Conservation (phyloP, 2,113 vertebrate genomes). For the Ctenodactylus gundi region DNA sequence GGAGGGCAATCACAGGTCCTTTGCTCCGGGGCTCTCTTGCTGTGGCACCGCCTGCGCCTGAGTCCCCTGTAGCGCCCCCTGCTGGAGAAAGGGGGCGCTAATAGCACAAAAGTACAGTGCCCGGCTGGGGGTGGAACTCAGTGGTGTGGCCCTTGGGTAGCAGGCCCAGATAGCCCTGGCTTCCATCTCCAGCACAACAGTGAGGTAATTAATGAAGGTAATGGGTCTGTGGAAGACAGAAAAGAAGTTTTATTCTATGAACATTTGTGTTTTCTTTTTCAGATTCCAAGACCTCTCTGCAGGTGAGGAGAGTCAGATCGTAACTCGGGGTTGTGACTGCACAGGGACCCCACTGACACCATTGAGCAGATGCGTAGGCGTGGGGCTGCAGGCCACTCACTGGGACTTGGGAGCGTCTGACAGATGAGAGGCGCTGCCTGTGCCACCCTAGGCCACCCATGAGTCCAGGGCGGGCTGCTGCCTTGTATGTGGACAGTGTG, state of each 20-base stretch:
- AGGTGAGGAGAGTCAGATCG: slow-evolving; percentile 83
- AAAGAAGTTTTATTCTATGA: not conserved
- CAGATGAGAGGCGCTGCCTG: no score
- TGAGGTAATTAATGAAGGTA: no score
- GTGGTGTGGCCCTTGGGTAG: no score
- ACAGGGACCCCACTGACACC: no score
- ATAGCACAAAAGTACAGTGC: not conserved
- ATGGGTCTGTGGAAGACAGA: not conserved
- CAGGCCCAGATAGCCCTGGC: not conserved
- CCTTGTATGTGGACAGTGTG: rapidly evolving
- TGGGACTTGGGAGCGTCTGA: no score
- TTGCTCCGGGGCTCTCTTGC: not conserved
- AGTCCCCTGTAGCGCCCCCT: not conserved
- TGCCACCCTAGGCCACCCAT: no score
- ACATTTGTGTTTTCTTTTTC: slow-evolving; percentile 45
- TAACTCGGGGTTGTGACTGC: not conserved
- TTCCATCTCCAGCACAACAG: no score
- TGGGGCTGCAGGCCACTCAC: rapidly evolving
- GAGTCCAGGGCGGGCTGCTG: not conserved
- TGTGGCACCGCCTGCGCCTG: not conserved
- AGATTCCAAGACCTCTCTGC: slow-evolving; percentile 92
- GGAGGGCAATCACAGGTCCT: no score
- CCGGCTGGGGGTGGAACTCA: not conserved
- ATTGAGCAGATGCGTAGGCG: not conserved
- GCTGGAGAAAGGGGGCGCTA: not conserved